Evolutionary conservation across 2,113 vertebrate genomes (phyloP).

Genomic region (Oryzias javanicus): DNA sequence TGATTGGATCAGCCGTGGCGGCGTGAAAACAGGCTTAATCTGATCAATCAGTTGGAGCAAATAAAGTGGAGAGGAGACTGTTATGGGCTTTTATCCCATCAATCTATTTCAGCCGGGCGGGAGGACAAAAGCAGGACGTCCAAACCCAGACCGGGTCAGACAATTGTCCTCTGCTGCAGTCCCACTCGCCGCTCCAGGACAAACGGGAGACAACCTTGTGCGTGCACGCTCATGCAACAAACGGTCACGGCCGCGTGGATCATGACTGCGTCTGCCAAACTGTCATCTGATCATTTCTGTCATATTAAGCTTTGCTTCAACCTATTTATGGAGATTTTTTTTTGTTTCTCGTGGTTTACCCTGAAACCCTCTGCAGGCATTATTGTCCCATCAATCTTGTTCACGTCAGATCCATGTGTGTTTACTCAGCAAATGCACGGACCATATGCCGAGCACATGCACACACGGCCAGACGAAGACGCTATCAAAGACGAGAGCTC

Average conservation of each 20-base stretch:
- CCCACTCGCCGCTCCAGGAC: conserved; percentile 31
- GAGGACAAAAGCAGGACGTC: conserved; percentile 15
- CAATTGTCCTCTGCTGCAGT: conserved; percentile 63
- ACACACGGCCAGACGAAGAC: conserved; percentile 5
- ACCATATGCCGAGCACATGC: conserved; percentile 3
- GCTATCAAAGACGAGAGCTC: conserved; percentile 11
- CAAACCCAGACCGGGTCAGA: conserved; percentile 32
- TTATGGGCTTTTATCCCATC: too few species aligned
- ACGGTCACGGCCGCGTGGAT: conserved; percentile 30
- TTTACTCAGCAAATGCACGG: conserved; percentile 4
- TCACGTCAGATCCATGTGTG: conserved; percentile 15
- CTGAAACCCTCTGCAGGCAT: neutral
- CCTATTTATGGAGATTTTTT: neutral
- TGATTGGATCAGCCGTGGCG: conserved; percentile 34
- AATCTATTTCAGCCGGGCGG: too few species aligned
- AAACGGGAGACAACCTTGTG: conserved; percentile 18
- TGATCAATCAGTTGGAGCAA: conserved; percentile 47
- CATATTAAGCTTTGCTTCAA: too few species aligned
- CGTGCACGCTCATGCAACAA: conserved; percentile 22
- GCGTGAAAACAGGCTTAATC: conserved; percentile 41
- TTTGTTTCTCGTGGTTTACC: neutral
- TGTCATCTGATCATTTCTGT: too few species aligned
- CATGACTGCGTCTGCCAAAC: neutral
- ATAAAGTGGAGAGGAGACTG: too few species aligned
- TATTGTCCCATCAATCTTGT: conserved; percentile 20